Evolutionary conservation across 2,888 invertebrate species (phyloP).

Genomic region (Rotaria sp.): DNA sequence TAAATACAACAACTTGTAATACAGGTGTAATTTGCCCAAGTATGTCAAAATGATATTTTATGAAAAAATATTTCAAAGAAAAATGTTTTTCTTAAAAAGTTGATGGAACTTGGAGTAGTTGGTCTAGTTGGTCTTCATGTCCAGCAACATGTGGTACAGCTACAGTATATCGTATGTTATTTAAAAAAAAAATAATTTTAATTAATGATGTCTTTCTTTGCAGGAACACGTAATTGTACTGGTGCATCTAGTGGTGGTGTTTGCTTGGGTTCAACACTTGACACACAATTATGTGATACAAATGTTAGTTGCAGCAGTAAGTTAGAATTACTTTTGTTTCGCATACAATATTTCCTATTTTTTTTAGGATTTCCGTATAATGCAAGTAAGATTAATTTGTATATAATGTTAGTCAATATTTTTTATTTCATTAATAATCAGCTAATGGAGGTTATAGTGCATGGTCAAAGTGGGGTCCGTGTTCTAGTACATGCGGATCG

Average conservation of each 20-base stretch:
- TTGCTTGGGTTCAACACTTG: not conserved
- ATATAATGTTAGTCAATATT: not conserved
- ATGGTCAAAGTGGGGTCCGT: slow-evolving; percentile 40
- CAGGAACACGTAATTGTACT: slow-evolving; percentile 7
- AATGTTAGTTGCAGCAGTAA: not conserved
- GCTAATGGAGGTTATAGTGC: not conserved
- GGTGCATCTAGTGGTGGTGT: not conserved
- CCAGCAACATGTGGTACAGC: slow-evolving; percentile 34
- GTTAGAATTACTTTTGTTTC: not conserved
- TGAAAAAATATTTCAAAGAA: no score
- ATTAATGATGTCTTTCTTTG: not conserved
- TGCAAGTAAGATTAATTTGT: not conserved
- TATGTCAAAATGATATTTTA: not conserved
- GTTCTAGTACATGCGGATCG: slow-evolving; percentile 47
- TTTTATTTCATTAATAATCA: not conserved
- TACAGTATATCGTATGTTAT: not conserved
- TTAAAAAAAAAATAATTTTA: not conserved
- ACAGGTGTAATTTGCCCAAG: not conserved
- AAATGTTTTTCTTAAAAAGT: not conserved
- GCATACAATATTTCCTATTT: not conserved
- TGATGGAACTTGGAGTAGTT: slow-evolving; percentile 30
- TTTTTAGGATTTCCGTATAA: not conserved
- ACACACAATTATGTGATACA: slow-evolving; percentile 2
- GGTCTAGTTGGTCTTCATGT: slow-evolving; percentile 31
- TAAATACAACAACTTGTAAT: not conserved